These are phyloP conservation scores for Incurvaria masculella DNA, from an alignment of 2,888 invertebrate genomes.

Conservation along the genomic window DNA sequence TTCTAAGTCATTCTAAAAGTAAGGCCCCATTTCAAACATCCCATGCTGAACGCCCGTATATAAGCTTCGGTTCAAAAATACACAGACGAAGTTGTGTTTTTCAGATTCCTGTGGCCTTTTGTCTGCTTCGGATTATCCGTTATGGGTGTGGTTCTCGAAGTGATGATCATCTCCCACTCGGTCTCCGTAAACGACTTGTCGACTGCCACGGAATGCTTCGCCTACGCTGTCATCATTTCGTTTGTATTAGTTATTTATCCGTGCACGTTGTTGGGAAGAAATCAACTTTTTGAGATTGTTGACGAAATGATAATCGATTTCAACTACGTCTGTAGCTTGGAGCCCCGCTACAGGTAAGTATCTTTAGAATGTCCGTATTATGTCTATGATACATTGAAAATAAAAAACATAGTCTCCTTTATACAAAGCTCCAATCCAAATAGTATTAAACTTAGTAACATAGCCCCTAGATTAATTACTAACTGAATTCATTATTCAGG, in stretches of 20 bases:
- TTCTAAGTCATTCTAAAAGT: too few relatives aligned
- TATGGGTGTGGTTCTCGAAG: conserved; percentile 20
- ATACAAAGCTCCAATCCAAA: too few relatives aligned
- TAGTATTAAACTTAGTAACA: too few relatives aligned
- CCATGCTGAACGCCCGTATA: not conserved
- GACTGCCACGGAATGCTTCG: conserved; percentile 32
- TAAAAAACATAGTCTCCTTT: too few relatives aligned
- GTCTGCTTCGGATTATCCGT: conserved; percentile 18
- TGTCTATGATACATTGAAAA: too few relatives aligned
- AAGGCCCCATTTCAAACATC: not conserved
- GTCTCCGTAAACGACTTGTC: conserved; percentile 24
- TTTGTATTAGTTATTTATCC: conserved; percentile 22
- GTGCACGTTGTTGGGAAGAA: conserved; percentile 21
- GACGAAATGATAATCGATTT: conserved; percentile 30
- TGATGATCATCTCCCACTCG: conserved; percentile 23
- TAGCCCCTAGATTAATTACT: too few relatives aligned
- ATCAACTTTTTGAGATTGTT: conserved; percentile 22
- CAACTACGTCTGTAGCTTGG: conserved; percentile 23
- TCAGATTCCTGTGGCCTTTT: conserved; percentile 28
- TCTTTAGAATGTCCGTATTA: not conserved
- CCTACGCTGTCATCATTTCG: conserved; percentile 26
- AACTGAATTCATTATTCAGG: too few relatives aligned
- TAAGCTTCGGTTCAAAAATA: conserved; percentile 3
- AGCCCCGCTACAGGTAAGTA: conserved; percentile 25
- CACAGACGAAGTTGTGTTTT: too few relatives aligned